Conservation (phyloP, 2,797 vertebrate genomes). For the Hippocampus kuda region DNA sequence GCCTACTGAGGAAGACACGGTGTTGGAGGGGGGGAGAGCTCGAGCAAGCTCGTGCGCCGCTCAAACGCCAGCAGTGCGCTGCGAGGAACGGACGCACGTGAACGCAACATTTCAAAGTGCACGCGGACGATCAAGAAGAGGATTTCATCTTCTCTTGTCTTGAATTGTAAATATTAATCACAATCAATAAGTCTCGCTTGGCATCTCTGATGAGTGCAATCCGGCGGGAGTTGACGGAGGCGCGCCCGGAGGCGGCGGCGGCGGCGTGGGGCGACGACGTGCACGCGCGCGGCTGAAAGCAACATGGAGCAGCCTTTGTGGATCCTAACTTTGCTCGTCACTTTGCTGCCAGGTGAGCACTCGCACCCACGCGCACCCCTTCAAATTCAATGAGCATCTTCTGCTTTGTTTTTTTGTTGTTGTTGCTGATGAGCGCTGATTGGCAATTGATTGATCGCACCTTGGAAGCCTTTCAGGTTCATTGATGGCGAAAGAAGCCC, state of each 20-base stretch:
- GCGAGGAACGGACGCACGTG: constrained; percentile 10
- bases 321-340: constrained; percentile 69
- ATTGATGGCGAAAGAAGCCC: not conserved
- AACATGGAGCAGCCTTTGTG: constrained; percentile 61
- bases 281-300: constrained; percentile 56
- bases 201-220: constrained; percentile 45
- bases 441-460: not conserved
- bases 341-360: constrained; percentile 64
- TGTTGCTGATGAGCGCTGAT: constrained; percentile 7
- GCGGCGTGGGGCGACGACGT: constrained; percentile 59
- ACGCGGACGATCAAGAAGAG: not conserved
- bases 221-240: constrained; percentile 34
- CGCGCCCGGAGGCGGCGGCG: constrained; percentile 43
- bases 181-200: not conserved
- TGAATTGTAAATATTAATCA: not conserved
- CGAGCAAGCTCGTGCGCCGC: not conserved
- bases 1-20: constrained; percentile 13
- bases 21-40: constrained; percentile 22
- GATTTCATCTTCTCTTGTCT: not conserved
- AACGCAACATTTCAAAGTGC: constrained; percentile 2
- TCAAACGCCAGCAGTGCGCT: constrained; percentile 4
- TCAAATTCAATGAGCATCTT: constrained; percentile 11
- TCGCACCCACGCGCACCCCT: constrained; percentile 13
- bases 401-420: not conserved
- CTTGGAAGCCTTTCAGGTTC: not conserved